A percentile compares a stretch with the other conserved stretches of the same genome.
Evolutionary conservation across 2,888 invertebrate genomes (phyloP).

Genomic region (Mimumesa dahlbomi): DNA sequence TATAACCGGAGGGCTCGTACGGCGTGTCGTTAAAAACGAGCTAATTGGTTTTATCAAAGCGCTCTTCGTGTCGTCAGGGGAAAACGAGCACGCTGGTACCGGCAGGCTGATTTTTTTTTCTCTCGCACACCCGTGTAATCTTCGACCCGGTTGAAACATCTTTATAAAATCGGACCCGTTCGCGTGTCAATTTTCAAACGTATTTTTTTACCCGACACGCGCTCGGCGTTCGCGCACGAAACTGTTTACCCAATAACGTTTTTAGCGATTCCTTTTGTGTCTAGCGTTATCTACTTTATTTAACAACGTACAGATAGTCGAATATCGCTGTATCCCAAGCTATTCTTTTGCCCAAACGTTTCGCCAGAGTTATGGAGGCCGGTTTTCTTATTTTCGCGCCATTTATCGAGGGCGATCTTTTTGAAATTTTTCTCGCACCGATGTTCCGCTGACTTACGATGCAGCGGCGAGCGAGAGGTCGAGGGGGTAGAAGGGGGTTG

Average conservation of each 20-base stretch:
- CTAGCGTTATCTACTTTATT: no score
- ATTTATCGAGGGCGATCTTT: conserved; percentile 36
- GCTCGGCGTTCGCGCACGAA: no score
- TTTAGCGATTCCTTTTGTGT: no score
- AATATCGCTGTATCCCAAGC: no score
- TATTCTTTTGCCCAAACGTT: no score
- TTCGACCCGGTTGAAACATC: conserved; percentile 41
- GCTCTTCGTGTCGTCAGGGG: conserved; percentile 55
- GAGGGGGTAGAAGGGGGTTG: no score
- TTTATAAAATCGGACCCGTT: conserved; percentile 24
- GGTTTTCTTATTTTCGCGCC: conserved; percentile 25
- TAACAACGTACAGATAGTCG: no score
- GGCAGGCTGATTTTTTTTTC: background rate
- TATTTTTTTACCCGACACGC: no score
- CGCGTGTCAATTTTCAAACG: background rate
- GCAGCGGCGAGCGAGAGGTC: conserved; percentile 21
- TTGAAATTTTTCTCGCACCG: conserved; percentile 54
- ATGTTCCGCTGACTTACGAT: conserved; percentile 30
- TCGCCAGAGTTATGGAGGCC: conserved; percentile 6
- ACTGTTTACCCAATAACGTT: no score
- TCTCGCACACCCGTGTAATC: conserved; percentile 25
- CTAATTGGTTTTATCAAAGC: conserved; percentile 74
- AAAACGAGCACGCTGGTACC: no score
- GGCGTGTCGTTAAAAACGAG: conserved; percentile 71
- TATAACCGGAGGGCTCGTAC: conserved; percentile 66